phyloP scores from a whole-genome alignment of 2,113 vertebrate species.

The Phaetusa simplex region DNA sequence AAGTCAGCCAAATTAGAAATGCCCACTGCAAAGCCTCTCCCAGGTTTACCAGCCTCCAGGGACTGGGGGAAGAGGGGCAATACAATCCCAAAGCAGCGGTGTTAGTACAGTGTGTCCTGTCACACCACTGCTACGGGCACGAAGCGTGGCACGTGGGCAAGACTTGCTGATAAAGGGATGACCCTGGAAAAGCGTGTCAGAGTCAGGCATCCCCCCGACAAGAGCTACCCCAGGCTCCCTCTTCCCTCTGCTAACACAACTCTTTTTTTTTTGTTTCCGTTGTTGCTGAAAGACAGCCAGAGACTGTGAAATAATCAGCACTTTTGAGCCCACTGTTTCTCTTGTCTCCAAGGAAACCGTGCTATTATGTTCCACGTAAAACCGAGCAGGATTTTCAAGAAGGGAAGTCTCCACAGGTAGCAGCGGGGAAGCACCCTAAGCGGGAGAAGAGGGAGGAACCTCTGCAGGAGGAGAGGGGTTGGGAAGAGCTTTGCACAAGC shows the following conservation, averaged over 20 bases:
- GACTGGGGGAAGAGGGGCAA: not conserved
- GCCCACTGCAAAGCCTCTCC: not conserved
- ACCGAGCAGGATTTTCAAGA: not conserved
- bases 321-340: not conserved
- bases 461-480: not conserved
- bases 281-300: not conserved
- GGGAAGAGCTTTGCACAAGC: not conserved
- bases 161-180: not conserved
- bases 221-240: accelerated
- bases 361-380: not conserved
- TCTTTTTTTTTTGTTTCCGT: not conserved
- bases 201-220: accelerated
- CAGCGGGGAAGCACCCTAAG: not conserved
- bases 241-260: not conserved
- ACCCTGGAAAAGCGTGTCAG: not conserved
- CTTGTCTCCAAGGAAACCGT: slow-evolving; percentile 36
- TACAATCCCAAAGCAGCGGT: not conserved
- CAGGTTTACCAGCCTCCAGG: not conserved
- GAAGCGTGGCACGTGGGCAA: accelerated
- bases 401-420: not conserved
- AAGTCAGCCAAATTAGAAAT: slow-evolving; percentile 44
- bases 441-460: not conserved
- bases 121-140: accelerated
- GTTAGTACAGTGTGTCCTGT: not conserved
- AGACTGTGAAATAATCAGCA: not conserved